phyloP scores from a whole-genome alignment of 2,888 invertebrate species.

The Drosophila tanythrix region DNA sequence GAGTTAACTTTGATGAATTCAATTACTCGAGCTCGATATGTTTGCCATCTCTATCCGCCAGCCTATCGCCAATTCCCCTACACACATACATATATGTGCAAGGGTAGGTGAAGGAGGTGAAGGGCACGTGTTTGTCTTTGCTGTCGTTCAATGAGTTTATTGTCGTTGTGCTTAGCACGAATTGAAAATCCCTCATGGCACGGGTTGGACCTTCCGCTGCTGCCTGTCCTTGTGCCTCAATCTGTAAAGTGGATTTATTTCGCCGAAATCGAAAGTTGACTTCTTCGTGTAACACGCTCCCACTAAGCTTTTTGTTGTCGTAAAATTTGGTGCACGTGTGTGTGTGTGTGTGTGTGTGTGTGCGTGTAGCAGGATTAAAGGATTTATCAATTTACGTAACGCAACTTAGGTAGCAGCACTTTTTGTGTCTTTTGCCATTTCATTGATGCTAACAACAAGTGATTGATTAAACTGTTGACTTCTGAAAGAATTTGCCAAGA shows the following conservation, averaged over 20 bases:
- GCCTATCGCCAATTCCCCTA: slow-evolving; percentile 27
- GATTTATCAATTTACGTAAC: slow-evolving; percentile 77
- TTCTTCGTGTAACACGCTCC: slow-evolving; percentile 48
- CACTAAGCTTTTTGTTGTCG: slow-evolving; percentile 39
- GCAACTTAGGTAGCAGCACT: slow-evolving; percentile 47
- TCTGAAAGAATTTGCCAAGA: slow-evolving; percentile 2
- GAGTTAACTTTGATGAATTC: slow-evolving; percentile 81
- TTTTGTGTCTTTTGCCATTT: slow-evolving; percentile 31
- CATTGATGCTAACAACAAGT: slow-evolving; percentile 50
- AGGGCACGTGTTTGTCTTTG: slow-evolving; percentile 67
- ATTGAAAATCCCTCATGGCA: slow-evolving; percentile 67
- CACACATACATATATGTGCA: not conserved
- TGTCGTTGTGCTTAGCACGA: slow-evolving; percentile 68
- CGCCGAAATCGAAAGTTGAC: slow-evolving; percentile 75
- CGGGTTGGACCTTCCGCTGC: slow-evolving; percentile 8
- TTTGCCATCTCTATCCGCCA: slow-evolving; percentile 32
- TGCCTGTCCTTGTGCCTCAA: slow-evolving; percentile 52
- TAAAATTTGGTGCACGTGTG: slow-evolving; percentile 22
- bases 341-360: slow-evolving; percentile 12
- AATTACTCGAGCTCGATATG: slow-evolving; percentile 69
- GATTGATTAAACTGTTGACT: slow-evolving; percentile 72
- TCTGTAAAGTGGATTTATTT: slow-evolving; percentile 80
- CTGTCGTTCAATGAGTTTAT: slow-evolving; percentile 71
- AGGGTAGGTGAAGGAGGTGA: not conserved
- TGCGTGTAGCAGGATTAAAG: slow-evolving; percentile 61